phyloP scores from a whole-genome alignment of 2,888 invertebrate genomes.

The Cantharis lateralis region DNA sequence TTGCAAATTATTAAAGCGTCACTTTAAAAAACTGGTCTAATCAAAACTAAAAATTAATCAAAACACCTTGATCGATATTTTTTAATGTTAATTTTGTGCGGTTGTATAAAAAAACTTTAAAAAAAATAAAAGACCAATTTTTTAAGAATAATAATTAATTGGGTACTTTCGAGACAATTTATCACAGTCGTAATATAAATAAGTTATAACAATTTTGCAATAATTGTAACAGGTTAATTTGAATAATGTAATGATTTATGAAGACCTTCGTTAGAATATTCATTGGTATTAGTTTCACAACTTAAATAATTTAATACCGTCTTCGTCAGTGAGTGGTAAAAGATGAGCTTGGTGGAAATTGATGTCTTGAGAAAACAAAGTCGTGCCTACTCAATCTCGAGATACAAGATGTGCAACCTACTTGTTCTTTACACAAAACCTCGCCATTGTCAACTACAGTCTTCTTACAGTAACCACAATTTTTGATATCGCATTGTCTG shows the following conservation, averaged over 20 bases:
- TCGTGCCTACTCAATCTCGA: constrained; percentile 34
- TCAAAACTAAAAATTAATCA: background rate
- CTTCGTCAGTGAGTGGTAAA: constrained; percentile 29
- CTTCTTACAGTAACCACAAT: constrained; percentile 6
- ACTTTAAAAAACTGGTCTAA: background rate
- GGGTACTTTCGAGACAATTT: constrained; percentile 4
- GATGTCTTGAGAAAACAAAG: constrained; percentile 34
- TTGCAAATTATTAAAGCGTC: background rate
- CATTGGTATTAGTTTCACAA: constrained; percentile 27
- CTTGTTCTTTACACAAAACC: constrained; percentile 28
- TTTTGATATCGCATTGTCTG: background rate
- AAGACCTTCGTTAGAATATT: constrained; percentile 18
- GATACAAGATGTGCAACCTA: constrained; percentile 36
- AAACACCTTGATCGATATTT: background rate
- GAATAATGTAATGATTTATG: constrained; percentile 20
- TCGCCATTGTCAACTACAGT: constrained; percentile 26
- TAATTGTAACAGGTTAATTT: constrained; percentile 7
- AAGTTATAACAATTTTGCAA: constrained; percentile 7
- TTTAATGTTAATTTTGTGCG: background rate
- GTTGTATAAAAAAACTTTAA: background rate
- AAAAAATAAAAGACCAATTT: background rate
- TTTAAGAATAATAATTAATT: background rate
- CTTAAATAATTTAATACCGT: constrained; percentile 21
- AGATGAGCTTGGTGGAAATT: constrained; percentile 31
- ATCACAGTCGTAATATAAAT: constrained; percentile 4